These are phyloP conservation scores for Elachura formosa DNA, from an alignment of 2,113 vertebrate genomes.

Conservation along the genomic window DNA sequence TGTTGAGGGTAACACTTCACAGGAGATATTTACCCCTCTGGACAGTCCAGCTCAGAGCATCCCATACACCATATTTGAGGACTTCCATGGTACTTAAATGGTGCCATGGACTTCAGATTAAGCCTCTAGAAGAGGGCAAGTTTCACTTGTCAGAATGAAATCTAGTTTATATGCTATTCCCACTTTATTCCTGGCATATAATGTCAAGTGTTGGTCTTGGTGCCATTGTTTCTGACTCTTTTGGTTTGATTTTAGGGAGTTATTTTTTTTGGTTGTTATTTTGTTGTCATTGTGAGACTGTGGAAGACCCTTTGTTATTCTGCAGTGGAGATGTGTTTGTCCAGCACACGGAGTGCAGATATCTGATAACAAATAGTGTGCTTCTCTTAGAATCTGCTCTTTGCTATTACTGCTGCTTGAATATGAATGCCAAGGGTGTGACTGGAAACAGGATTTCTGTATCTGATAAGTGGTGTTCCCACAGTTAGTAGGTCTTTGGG, in stretches of 20 bases:
- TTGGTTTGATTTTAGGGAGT: not conserved
- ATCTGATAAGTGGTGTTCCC: not conserved
- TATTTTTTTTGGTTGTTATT: not conserved
- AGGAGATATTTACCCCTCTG: not conserved
- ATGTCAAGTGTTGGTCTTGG: not conserved
- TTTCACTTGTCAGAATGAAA: not conserved
- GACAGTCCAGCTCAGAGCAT: not conserved
- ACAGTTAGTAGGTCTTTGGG: not conserved
- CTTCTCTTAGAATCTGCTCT: not conserved
- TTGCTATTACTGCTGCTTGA: not conserved
- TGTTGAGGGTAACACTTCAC: not conserved
- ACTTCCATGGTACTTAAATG: not conserved
- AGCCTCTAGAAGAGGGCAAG: not conserved
- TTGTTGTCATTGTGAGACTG: not conserved
- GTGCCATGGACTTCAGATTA: not conserved
- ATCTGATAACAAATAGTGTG: not conserved
- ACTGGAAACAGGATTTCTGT: not conserved
- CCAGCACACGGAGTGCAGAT: not conserved
- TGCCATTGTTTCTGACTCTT: not conserved
- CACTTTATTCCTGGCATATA: not conserved
- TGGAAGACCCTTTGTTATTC: not conserved
- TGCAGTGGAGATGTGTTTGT: not conserved
- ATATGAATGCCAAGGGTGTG: not conserved
- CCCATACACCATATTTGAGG: not conserved
- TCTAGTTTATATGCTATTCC: not conserved